Conservation (phyloP, 2,113 vertebrate species). For the Tragelaphus scriptus region DNA sequence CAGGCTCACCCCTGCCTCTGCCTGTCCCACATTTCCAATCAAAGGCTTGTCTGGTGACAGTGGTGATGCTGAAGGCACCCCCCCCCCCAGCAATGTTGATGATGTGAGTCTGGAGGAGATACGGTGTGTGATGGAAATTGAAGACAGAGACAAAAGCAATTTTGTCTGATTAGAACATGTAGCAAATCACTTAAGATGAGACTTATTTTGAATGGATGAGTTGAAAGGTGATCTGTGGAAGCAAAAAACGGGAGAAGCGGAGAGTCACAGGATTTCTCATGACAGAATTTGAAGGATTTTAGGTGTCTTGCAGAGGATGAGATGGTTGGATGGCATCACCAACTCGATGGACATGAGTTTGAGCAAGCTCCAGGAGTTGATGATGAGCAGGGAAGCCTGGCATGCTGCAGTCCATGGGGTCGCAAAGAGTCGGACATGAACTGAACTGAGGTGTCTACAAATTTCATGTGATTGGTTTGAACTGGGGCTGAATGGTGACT, state of each 20-base stretch:
- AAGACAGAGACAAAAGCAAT: neutral
- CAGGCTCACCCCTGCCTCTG: rapidly evolving
- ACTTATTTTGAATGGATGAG: neutral
- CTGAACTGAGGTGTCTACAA: neutral
- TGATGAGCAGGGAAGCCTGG: neutral
- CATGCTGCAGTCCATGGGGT: neutral
- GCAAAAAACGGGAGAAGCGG: neutral
- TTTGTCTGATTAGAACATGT: neutral
- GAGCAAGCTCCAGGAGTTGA: neutral
- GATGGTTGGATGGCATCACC: neutral
- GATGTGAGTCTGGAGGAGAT: neutral
- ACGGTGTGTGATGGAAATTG: neutral
- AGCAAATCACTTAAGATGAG: neutral
- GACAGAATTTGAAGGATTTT: neutral
- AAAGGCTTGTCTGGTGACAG: neutral
- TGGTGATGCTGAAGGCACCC: neutral
- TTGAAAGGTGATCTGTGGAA: neutral
- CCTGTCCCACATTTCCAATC: neutral
- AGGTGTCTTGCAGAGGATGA: neutral
- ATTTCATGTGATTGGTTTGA: neutral
- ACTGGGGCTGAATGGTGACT: neutral
- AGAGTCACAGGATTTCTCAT: neutral
- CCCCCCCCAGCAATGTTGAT: neutral
- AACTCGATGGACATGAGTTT: neutral
- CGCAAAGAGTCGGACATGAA: rapidly evolving